These are phyloP conservation scores for Cyclopterus lumpus DNA, from an alignment of 2,797 vertebrate genomes.

Conservation along the genomic window DNA sequence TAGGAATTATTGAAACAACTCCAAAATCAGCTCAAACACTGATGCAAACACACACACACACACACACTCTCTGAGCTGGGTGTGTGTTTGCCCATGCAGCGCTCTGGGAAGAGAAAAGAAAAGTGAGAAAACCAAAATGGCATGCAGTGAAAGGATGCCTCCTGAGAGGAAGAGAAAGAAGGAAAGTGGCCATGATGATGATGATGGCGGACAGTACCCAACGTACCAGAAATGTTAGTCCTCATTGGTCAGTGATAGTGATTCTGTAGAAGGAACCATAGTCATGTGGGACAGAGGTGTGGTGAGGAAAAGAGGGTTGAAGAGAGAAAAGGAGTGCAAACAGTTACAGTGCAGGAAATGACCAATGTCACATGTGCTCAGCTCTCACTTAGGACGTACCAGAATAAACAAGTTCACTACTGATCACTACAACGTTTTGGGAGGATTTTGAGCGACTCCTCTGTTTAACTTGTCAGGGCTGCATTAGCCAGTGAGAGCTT, in stretches of 20 bases:
- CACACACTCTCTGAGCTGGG: neutral
- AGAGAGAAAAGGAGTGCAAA: constrained; percentile 82
- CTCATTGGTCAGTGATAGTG: constrained; percentile 99
- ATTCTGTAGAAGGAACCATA: constrained; percentile 96
- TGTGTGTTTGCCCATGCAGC: constrained; percentile 69
- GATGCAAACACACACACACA: constrained; percentile 49
- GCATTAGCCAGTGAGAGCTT: constrained; percentile 52
- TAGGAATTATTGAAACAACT: constrained; percentile 11
- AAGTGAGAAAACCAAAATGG: constrained; percentile 41
- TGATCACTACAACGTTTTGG: neutral
- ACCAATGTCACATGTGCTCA: constrained; percentile 59
- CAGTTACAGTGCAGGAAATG: constrained; percentile 74
- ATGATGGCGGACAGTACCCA: constrained; percentile 74
- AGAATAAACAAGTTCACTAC: neutral
- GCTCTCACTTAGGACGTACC: constrained; percentile 47
- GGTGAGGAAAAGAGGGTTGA: constrained; percentile 82
- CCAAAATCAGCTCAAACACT: constrained; percentile 40
- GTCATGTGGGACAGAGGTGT: constrained; percentile 84
- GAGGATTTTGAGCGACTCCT: neutral
- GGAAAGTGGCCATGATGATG: constrained; percentile 20
- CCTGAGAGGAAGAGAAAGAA: constrained; percentile 43
- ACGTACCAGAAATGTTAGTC: constrained; percentile 94
- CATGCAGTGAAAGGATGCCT: constrained; percentile 79
- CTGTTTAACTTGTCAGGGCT: neutral
- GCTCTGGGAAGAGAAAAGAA: constrained; percentile 47